Evolutionary conservation across 2,797 vertebrate species (phyloP).

Genomic region (Pseudochirops cupreus): DNA sequence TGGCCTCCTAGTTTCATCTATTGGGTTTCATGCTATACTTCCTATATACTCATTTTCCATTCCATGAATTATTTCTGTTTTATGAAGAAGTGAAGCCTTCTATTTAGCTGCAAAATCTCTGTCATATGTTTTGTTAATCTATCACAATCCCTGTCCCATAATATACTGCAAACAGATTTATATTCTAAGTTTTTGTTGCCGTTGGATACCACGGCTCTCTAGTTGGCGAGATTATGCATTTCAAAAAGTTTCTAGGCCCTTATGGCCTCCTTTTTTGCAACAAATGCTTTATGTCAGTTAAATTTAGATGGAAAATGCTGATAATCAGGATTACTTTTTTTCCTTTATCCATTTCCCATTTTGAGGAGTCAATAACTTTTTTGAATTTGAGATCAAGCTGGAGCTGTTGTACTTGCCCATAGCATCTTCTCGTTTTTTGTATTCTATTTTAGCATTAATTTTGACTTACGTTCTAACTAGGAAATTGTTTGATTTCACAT

Average conservation of each 20-base stretch:
- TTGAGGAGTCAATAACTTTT: neutral
- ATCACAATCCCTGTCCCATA: neutral
- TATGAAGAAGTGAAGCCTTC: neutral
- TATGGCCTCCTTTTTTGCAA: neutral
- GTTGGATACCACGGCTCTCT: neutral
- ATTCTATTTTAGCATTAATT: neutral
- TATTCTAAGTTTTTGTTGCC: neutral
- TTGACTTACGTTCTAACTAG: neutral
- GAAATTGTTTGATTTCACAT: neutral
- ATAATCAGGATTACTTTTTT: neutral
- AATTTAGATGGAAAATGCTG: neutral
- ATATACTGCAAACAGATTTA: neutral
- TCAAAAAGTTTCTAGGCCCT: neutral
- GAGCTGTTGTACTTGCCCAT: neutral
- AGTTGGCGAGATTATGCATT: neutral
- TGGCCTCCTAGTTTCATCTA: neutral
- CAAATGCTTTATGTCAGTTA: neutral
- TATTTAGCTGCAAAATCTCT: neutral
- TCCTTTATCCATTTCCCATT: neutral
- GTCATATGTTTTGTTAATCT: neutral
- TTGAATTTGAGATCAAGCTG: neutral
- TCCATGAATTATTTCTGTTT: neutral
- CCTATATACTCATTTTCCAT: neutral
- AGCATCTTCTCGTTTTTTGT: neutral
- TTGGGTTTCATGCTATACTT: neutral